A percentile compares a stretch with the other conserved stretches of the same genome.
Conservation (phyloP, 1,140 invertebrate genomes). For the Leguminivora glycinivorella region DNA sequence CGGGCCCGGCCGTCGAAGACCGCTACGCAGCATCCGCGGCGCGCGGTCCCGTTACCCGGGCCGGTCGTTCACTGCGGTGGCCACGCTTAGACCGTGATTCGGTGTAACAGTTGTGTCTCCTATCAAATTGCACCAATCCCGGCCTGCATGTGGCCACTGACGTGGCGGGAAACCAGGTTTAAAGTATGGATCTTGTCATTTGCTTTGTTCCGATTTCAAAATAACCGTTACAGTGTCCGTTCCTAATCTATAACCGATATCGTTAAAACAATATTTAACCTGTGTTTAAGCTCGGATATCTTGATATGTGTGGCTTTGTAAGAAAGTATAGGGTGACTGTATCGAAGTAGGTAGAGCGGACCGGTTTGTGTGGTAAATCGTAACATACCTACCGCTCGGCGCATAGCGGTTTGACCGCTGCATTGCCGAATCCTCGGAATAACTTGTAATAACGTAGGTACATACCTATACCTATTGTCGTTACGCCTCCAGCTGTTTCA, state of each 20-base stretch:
- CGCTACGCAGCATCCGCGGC: slow-evolving; percentile 76
- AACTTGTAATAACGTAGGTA: slow-evolving; percentile 19
- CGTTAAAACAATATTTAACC: slow-evolving; percentile 17
- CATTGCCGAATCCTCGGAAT: slow-evolving; percentile 41
- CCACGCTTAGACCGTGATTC: slow-evolving; percentile 76
- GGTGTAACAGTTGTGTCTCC: slow-evolving; percentile 72
- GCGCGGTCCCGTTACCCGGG: slow-evolving; percentile 73
- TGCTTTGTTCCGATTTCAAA: slow-evolving; percentile 25
- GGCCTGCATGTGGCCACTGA: slow-evolving; percentile 71
- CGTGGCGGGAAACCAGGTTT: slow-evolving; percentile 35
- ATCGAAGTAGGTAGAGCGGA: slow-evolving; percentile 61
- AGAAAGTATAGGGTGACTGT: slow-evolving; percentile 63
- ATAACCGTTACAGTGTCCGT: slow-evolving; percentile 15
- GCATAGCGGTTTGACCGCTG: slow-evolving; percentile 49
- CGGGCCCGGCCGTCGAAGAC: slow-evolving; percentile 72
- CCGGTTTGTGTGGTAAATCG: slow-evolving; percentile 69
- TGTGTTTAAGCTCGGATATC: slow-evolving; percentile 31
- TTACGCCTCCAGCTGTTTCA: slow-evolving; percentile 24
- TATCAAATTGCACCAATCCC: slow-evolving; percentile 77
- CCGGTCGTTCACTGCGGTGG: slow-evolving; percentile 74
- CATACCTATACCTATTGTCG: slow-evolving; percentile 29
- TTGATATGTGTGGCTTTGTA: slow-evolving; percentile 50
- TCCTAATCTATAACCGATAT: slow-evolving; percentile 17
- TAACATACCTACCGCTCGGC: slow-evolving; percentile 49
- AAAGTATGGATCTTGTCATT: background rate